These are phyloP conservation scores for Scophthalmus maximus DNA, from an alignment of 2,113 vertebrate genomes.

Conservation along the genomic window DNA sequence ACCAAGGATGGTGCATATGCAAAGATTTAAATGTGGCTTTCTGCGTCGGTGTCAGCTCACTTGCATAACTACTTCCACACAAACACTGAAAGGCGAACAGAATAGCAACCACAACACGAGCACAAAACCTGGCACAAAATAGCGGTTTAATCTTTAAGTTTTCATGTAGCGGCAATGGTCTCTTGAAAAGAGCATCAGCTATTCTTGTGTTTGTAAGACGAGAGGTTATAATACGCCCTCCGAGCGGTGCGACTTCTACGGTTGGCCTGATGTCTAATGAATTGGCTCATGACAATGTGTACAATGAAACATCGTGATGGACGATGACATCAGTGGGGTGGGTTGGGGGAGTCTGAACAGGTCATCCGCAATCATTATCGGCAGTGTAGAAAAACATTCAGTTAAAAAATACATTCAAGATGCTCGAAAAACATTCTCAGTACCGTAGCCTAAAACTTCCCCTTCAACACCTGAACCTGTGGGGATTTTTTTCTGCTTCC, in stretches of 20 bases:
- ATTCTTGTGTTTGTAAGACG: too few species aligned
- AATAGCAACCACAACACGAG: neutral
- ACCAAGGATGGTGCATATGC: conserved; percentile 26
- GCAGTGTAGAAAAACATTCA: neutral
- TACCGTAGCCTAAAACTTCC: neutral
- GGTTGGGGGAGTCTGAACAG: too few species aligned
- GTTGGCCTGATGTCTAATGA: neutral
- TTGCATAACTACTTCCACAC: conserved; percentile 9
- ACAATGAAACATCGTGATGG: neutral
- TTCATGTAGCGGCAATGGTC: neutral
- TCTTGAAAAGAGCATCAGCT: neutral
- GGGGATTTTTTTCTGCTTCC: neutral
- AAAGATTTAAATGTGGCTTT: conserved; percentile 47
- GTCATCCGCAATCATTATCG: too few species aligned
- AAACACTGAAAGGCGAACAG: conserved; percentile 14
- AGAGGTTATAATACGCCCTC: too few species aligned
- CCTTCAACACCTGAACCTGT: neutral
- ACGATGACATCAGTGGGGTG: too few species aligned
- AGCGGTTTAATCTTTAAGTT: too few species aligned
- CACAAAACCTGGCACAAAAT: neutral
- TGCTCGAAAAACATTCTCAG: too few species aligned
- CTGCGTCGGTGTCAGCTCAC: conserved; percentile 23
- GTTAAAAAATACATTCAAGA: too few species aligned
- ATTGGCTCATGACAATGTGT: neutral
- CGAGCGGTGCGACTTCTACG: too few species aligned